phyloP scores from a whole-genome alignment of 2,888 invertebrate species.

The Harpalus rufipes region DNA sequence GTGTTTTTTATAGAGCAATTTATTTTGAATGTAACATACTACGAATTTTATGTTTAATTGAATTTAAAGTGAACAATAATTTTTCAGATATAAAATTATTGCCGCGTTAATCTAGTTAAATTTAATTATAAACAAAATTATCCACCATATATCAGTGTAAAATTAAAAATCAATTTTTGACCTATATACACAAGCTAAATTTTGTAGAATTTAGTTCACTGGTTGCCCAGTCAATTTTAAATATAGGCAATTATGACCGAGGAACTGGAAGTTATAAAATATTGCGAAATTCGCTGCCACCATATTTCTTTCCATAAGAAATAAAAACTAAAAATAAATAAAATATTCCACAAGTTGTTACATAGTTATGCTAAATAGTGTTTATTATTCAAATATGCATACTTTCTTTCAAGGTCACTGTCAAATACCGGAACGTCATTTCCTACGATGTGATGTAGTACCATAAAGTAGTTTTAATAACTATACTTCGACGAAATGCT shows the following conservation, averaged over 20 bases:
- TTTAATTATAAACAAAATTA: background rate
- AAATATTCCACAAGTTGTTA: background rate
- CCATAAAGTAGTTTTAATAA: background rate
- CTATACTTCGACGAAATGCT: too few species aligned
- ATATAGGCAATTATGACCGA: background rate
- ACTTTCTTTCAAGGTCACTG: slow-evolving; percentile 2
- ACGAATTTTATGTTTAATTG: background rate
- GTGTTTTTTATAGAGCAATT: background rate
- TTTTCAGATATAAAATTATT: background rate
- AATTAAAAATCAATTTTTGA: slow-evolving; percentile 30
- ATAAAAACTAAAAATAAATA: background rate
- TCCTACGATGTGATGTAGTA: background rate
- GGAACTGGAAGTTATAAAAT: background rate
- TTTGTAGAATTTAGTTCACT: background rate
- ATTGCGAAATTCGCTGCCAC: background rate
- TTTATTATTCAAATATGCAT: background rate
- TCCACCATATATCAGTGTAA: slow-evolving; percentile 4
- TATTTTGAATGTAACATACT: background rate
- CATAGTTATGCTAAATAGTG: background rate
- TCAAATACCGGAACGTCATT: background rate
- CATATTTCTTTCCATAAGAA: background rate
- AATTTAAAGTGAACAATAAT: background rate
- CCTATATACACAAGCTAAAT: slow-evolving; percentile 5
- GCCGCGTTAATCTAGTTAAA: background rate
- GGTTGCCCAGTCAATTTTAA: background rate